Evolutionary conservation across 64 coral and sea anemone species (phyloP).

Genomic region (Dendrophyllia cribrosa): DNA sequence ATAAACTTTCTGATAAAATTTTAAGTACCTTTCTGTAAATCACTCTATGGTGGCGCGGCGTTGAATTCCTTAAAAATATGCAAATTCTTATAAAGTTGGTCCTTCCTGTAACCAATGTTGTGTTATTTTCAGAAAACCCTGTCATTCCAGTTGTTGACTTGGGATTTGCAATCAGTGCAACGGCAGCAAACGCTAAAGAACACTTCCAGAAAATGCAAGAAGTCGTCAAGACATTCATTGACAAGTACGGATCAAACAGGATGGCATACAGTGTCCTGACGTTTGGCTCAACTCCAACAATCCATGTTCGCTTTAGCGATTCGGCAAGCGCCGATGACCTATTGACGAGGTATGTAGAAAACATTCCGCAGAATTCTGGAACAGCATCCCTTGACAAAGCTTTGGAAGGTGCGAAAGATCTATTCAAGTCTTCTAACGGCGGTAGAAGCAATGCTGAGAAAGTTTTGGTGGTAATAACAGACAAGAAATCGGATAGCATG

Average conservation of each 20-base stretch:
- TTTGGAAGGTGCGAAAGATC: slow-evolving; percentile 57
- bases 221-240: slow-evolving; percentile 46
- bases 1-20: too few relatives aligned
- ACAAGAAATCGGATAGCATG: slow-evolving; percentile 53
- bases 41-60: too few relatives aligned
- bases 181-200: slow-evolving; percentile 26
- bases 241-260: slow-evolving; percentile 46
- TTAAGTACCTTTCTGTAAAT: too few relatives aligned
- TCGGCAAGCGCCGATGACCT: neutral
- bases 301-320: slow-evolving; percentile 12
- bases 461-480: slow-evolving; percentile 77
- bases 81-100: too few relatives aligned
- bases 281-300: slow-evolving; percentile 59
- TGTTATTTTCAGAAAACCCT: slow-evolving; percentile 35
- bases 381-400: slow-evolving; percentile 79
- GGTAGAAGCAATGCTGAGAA: slow-evolving; percentile 51
- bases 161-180: slow-evolving; percentile 74
- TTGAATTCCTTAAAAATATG: too few relatives aligned
- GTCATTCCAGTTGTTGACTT: slow-evolving; percentile 55
- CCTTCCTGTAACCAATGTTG: too few relatives aligned
- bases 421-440: slow-evolving; percentile 62
- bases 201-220: slow-evolving; percentile 63
- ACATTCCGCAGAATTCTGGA: slow-evolving; percentile 42
- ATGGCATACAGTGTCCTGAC: slow-evolving; percentile 58
- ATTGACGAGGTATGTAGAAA: slow-evolving; percentile 48